phyloP scores from a whole-genome alignment of 2,113 vertebrate genomes.

The Electrona antarctica region DNA sequence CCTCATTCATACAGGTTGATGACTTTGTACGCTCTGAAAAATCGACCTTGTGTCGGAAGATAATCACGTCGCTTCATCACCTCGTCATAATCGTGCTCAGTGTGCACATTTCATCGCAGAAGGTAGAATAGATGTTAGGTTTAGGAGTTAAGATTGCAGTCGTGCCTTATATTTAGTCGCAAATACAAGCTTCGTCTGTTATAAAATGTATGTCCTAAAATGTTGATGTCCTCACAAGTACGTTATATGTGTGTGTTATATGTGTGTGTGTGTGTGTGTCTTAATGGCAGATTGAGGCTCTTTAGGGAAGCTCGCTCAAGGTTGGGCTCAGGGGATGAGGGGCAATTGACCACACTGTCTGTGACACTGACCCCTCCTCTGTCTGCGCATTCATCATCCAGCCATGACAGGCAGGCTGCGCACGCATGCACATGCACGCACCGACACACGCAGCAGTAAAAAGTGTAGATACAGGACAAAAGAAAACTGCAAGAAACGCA shows the following conservation, averaged over 20 bases:
- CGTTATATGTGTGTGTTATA: background rate
- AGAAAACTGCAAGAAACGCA: background rate
- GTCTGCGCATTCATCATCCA: constrained; percentile 77
- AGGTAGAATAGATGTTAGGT: no score
- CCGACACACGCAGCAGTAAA: constrained; percentile 5
- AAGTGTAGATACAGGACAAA: background rate
- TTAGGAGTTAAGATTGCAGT: no score
- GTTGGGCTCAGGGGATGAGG: constrained; percentile 68
- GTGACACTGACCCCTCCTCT: constrained; percentile 76
- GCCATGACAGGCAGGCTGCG: constrained; percentile 52
- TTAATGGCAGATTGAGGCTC: constrained; percentile 74
- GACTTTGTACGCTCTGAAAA: no score
- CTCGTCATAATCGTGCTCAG: no score
- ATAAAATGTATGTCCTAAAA: no score
- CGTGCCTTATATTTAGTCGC: no score
- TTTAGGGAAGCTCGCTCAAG: constrained; percentile 74
- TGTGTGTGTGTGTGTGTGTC: constrained; percentile 1
- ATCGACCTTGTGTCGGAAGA: no score
- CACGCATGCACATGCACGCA: constrained; percentile 7
- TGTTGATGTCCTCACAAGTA: no score
- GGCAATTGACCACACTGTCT: constrained; percentile 79
- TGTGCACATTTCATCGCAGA: no score
- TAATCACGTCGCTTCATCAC: no score
- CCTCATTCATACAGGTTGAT: no score
- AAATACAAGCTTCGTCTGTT: no score